Conservation (phyloP, 2,797 vertebrate species). For the Sebastes nivosus region DNA sequence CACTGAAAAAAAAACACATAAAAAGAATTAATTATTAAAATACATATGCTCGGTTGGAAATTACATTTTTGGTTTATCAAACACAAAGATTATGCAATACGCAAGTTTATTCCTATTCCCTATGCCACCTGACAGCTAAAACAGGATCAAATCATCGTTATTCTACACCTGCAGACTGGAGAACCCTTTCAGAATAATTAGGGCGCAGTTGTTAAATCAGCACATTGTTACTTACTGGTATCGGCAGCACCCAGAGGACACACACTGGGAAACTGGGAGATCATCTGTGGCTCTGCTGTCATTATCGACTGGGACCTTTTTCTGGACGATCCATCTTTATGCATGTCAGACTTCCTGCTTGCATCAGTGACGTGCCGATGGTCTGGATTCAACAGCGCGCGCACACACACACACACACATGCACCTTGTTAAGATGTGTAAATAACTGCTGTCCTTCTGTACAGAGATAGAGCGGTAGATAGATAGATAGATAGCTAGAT, state of each 20-base stretch:
- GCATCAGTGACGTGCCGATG: constrained; percentile 1
- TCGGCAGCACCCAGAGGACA: neutral
- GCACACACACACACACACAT: too few species aligned
- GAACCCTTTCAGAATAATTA: neutral
- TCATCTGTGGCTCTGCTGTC: constrained; percentile 12
- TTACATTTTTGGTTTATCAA: neutral
- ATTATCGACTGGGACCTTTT: neutral
- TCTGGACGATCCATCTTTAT: constrained; percentile 16
- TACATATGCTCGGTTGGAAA: neutral
- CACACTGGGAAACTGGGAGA: neutral
- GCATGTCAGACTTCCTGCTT: constrained; percentile 23
- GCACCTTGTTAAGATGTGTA: too few species aligned
- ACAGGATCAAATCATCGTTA: neutral
- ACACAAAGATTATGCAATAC: neutral
- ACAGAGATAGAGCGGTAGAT: too few species aligned
- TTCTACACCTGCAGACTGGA: neutral
- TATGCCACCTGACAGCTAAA: neutral
- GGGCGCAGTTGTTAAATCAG: neutral
- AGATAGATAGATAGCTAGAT: too few species aligned
- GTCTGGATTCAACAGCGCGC: neutral
- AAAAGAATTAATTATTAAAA: neutral
- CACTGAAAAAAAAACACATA: neutral
- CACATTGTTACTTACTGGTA: constrained; percentile 1
- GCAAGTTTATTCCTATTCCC: neutral
- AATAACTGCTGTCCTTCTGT: too few species aligned